Conservation (phyloP, 37 sponge, comb jelly and placozoan species). For the Theonella swinhoei region DNA sequence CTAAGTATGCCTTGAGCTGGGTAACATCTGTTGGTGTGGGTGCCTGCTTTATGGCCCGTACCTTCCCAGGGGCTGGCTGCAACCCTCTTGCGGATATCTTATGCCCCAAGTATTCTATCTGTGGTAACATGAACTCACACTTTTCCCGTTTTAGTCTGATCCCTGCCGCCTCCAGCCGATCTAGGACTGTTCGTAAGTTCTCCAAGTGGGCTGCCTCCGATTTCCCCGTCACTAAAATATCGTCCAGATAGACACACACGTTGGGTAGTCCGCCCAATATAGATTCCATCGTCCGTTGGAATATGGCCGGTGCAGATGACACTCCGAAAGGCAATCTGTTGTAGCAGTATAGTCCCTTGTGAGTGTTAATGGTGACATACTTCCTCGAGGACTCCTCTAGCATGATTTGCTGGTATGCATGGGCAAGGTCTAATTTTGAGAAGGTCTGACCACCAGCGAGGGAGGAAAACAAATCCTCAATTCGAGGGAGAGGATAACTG, state of each 20-base stretch:
- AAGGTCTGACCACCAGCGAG: not conserved
- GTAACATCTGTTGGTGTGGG: not conserved
- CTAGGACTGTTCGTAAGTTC: not conserved
- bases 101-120: not conserved
- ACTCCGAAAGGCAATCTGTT: not conserved
- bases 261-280: not conserved
- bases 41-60: not conserved
- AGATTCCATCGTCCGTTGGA: not conserved
- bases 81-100: not conserved
- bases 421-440: not conserved
- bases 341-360: not conserved
- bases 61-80: not conserved
- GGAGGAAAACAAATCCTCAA: no score
- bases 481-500: no score
- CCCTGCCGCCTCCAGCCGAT: not conserved
- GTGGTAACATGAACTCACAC: not conserved
- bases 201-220: not conserved
- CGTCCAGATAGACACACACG: not conserved
- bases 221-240: not conserved
- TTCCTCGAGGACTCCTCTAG: not conserved
- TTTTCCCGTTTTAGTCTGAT: not conserved
- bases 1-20: not conserved
- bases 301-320: not conserved
- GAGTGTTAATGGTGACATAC: not conserved
- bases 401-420: not conserved